These are phyloP conservation scores for Melanostoma scalare DNA, from an alignment of 2,888 invertebrate genomes.

Conservation along the genomic window DNA sequence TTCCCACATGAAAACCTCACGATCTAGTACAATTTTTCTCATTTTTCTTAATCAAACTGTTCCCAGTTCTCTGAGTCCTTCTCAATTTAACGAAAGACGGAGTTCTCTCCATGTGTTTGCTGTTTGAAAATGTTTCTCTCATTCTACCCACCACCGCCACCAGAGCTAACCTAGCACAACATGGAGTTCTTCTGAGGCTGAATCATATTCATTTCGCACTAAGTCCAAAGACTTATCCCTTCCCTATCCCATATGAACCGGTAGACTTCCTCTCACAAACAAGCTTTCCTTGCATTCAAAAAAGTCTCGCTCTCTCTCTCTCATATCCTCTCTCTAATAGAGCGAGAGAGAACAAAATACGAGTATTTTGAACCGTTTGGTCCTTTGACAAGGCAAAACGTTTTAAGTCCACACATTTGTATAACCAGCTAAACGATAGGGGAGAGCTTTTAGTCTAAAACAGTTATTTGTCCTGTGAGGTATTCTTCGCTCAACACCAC, in stretches of 20 bases:
- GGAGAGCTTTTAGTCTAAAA: slow-evolving; percentile 81
- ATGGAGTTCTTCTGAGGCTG: neutral
- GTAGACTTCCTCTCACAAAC: too few species aligned
- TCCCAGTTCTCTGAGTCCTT: slow-evolving; percentile 44
- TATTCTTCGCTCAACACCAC: too few species aligned
- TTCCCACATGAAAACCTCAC: neutral
- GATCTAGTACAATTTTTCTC: slow-evolving; percentile 45
- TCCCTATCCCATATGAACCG: too few species aligned
- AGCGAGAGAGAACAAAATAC: slow-evolving; percentile 18
- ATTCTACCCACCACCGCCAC: neutral
- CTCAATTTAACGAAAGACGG: slow-evolving; percentile 55
- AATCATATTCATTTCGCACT: neutral
- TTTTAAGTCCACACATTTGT: slow-evolving; percentile 45
- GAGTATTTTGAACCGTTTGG: slow-evolving; percentile 12
- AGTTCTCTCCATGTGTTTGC: neutral
- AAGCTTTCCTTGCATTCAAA: neutral
- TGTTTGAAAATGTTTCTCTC: slow-evolving; percentile 16
- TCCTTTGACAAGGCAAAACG: slow-evolving; percentile 51
- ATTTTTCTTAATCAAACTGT: slow-evolving; percentile 34
- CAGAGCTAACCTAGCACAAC: slow-evolving; percentile 13
- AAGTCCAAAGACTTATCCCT: neutral
- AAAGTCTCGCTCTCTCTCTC: slow-evolving; percentile 1
- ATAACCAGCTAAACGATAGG: slow-evolving; percentile 78
- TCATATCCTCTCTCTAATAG: slow-evolving; percentile 16
- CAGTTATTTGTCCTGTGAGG: slow-evolving; percentile 80